phyloP scores from a whole-genome alignment of 2,113 vertebrate genomes.

The Mormyrus lacerda region DNA sequence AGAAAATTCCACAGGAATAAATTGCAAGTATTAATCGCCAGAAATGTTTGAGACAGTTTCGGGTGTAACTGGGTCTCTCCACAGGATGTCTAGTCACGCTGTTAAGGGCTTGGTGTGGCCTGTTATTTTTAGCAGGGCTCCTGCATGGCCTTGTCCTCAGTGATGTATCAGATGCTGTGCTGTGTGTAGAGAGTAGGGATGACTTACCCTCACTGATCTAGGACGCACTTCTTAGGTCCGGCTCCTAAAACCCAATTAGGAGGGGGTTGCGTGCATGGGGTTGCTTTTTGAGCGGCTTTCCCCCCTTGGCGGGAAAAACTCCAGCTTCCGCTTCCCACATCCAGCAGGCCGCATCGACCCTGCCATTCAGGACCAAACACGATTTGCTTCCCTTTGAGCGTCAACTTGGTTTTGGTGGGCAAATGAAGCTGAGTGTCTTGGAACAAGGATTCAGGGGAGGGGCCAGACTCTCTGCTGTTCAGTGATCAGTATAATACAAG shows the following conservation, averaged over 20 bases:
- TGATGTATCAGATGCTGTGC: background rate
- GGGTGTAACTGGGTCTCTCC: background rate
- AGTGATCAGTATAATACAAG: too few species aligned
- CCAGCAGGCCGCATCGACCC: background rate
- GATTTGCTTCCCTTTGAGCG: constrained; percentile 13
- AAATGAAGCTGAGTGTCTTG: background rate
- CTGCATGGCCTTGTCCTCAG: background rate
- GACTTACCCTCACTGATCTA: background rate
- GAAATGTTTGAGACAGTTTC: background rate
- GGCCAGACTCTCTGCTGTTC: background rate
- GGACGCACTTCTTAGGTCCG: background rate
- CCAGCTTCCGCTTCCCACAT: constrained; percentile 15
- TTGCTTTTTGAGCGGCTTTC: constrained; percentile 17
- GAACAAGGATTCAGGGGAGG: background rate
- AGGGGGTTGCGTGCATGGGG: background rate
- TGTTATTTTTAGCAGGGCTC: background rate
- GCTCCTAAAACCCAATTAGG: background rate
- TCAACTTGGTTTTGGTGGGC: background rate
- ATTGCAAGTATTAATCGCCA: background rate
- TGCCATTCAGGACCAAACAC: background rate
- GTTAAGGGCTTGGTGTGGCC: background rate
- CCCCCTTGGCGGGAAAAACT: constrained; percentile 3
- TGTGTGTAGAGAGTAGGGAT: background rate
- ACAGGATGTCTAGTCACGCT: background rate
- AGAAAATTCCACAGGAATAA: background rate